phyloP scores from a whole-genome alignment of 2,888 invertebrate species.

The Trachelus tabidus region DNA sequence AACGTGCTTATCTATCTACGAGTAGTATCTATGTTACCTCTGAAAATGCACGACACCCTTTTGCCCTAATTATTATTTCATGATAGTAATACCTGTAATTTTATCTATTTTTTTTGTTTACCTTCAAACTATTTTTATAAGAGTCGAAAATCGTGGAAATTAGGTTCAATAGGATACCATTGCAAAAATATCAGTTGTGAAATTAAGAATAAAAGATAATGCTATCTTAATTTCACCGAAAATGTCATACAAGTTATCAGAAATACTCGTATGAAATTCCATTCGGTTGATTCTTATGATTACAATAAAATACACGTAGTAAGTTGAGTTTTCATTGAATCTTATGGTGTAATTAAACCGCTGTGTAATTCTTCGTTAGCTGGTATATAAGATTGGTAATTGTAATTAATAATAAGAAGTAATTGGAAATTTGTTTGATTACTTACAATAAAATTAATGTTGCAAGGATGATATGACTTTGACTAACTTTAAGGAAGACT shows the following conservation, averaged over 20 bases:
- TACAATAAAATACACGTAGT: not conserved
- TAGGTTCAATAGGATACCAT: not conserved
- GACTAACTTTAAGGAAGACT: not conserved
- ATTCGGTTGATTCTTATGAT: not conserved
- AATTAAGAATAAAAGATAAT: not conserved
- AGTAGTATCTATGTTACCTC: conserved; percentile 23
- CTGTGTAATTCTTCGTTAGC: not conserved
- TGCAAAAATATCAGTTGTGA: not conserved
- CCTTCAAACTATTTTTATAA: not conserved
- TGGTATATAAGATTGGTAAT: not conserved
- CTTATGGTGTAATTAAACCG: not conserved
- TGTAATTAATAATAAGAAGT: not conserved
- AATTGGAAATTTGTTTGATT: not conserved
- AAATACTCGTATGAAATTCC: not conserved
- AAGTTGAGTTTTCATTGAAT: not conserved
- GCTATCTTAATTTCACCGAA: not conserved
- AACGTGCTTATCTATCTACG: conserved; percentile 48
- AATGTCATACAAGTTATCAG: not conserved
- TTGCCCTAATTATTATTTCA: not conserved
- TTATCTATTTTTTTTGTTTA: not conserved
- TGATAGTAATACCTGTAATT: not conserved
- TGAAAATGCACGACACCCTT: not conserved
- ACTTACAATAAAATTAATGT: not conserved
- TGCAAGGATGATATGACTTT: not conserved
- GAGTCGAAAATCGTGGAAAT: not conserved